Evolutionary conservation across 2,888 invertebrate species (phyloP).

Genomic region (Allygus modestus): DNA sequence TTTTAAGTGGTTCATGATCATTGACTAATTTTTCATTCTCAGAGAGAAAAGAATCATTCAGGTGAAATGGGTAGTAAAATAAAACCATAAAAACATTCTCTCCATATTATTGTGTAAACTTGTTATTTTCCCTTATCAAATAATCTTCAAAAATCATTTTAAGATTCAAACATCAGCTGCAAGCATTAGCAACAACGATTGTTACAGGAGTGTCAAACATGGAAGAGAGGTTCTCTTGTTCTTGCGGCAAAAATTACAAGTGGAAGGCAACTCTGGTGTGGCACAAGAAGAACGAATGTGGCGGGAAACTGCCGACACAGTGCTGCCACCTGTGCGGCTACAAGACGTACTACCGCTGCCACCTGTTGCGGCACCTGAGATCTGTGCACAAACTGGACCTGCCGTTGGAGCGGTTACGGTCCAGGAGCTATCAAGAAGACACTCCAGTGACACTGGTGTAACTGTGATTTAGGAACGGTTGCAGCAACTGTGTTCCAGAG

Average conservation of each 20-base stretch:
- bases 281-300: conserved; percentile 69
- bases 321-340: conserved; percentile 72
- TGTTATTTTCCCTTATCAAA: no score
- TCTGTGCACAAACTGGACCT: conserved; percentile 52
- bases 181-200: neutral
- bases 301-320: conserved; percentile 73
- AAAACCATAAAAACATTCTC: no score
- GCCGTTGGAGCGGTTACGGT: neutral
- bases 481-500: no score
- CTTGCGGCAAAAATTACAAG: conserved; percentile 75
- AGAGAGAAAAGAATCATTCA: no score
- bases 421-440: neutral
- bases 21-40: no score
- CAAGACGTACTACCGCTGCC: conserved; percentile 54
- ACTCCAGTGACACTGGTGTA: neutral
- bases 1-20: no score
- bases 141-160: no score
- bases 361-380: conserved; percentile 43
- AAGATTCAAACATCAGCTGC: no score
- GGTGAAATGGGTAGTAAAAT: no score
- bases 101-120: no score
- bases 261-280: conserved; percentile 78
- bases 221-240: neutral
- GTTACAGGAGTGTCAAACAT: neutral
- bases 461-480: neutral